Percentiles rank a stretch among this genome's conserved stretches.
These are phyloP conservation scores for Dunckerocampus dactyliophorus DNA, from an alignment of 2,113 vertebrate species.

Conservation along the genomic window DNA sequence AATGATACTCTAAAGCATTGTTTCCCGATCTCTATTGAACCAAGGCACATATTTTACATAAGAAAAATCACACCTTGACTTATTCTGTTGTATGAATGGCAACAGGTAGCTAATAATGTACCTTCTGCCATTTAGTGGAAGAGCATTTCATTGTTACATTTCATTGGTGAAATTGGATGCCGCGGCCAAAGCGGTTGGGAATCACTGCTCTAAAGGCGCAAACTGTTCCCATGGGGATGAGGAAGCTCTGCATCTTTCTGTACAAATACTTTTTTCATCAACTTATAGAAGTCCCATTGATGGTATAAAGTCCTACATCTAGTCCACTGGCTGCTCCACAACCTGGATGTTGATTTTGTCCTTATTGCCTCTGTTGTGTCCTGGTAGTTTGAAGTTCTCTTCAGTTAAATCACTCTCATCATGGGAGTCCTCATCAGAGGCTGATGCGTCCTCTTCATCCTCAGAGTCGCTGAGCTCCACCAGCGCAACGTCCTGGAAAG, in stretches of 20 bases:
- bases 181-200: too few species aligned
- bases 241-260: neutral
- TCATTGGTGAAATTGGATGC: too few species aligned
- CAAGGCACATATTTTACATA: too few species aligned
- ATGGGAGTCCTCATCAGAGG: slow-evolving; percentile 65
- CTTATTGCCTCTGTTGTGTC: slow-evolving; percentile 62
- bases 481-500: slow-evolving; percentile 81
- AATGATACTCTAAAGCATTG: too few species aligned
- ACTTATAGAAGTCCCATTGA: neutral
- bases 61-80: too few species aligned
- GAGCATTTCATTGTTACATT: too few species aligned
- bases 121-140: too few species aligned
- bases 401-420: slow-evolving; percentile 62
- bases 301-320: neutral
- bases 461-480: slow-evolving; percentile 79
- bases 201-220: neutral
- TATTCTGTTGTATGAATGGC: too few species aligned
- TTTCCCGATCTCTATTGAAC: too few species aligned
- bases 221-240: slow-evolving; percentile 21
- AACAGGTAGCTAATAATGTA: too few species aligned
- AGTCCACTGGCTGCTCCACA: slow-evolving; percentile 46
- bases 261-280: neutral
- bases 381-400: slow-evolving; percentile 81
- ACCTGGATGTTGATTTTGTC: slow-evolving; percentile 81
- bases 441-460: slow-evolving; percentile 46